Conservation (phyloP, 2,797 vertebrate genomes). For the Hybognathus amarus region DNA sequence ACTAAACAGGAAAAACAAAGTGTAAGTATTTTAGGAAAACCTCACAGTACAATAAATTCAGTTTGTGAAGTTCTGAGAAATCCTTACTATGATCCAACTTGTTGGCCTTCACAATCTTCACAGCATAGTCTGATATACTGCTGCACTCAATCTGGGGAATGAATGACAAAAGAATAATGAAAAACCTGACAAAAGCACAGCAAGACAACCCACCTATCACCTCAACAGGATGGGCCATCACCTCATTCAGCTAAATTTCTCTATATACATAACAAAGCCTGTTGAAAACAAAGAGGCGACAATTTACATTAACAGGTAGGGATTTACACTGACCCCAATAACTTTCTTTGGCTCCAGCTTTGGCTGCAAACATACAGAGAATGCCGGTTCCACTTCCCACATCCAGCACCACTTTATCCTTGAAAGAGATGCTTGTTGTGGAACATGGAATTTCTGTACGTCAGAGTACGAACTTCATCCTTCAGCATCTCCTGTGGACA, state of each 20-base stretch:
- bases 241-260: neutral
- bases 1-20: conserved; percentile 70
- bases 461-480: conserved; percentile 93
- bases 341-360: conserved; percentile 92
- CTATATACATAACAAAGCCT: neutral
- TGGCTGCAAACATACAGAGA: conserved; percentile 95
- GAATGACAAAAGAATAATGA: neutral
- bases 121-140: conserved; percentile 93
- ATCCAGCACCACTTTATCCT: conserved; percentile 93
- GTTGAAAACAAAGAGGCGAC: neutral
- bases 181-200: neutral
- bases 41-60: neutral
- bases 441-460: conserved; percentile 95
- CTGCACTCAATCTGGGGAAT: conserved; percentile 89
- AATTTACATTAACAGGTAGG: neutral
- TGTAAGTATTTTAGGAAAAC: neutral
- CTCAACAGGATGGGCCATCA: neutral
- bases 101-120: conserved; percentile 95
- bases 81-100: conserved; percentile 89
- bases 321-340: conserved; percentile 82
- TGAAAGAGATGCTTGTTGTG: conserved; percentile 96
- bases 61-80: neutral
- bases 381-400: conserved; percentile 95
- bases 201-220: neutral
- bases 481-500: conserved; percentile 90